A percentile compares a stretch with the other conserved stretches of the same genome.
These are phyloP conservation scores for Drosophila melanica DNA, from an alignment of 1,140 invertebrate species.

Conservation along the genomic window DNA sequence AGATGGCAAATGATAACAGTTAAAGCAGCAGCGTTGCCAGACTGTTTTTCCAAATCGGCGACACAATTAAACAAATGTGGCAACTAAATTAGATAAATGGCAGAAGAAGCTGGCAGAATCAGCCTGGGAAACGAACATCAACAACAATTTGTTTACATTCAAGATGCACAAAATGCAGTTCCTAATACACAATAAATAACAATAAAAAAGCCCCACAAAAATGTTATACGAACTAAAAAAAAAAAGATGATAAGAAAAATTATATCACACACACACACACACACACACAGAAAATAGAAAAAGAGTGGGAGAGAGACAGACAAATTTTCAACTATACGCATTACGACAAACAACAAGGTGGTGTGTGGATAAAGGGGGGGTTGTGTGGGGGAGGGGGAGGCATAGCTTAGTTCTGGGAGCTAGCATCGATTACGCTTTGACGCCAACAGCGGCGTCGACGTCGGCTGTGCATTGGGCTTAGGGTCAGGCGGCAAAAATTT, in stretches of 20 bases:
- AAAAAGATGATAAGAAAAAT: slow-evolving; percentile 18
- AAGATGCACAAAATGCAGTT: slow-evolving; percentile 35
- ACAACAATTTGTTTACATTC: slow-evolving; percentile 48
- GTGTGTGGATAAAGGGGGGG: background rate
- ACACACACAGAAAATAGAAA: background rate
- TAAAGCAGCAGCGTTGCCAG: background rate
- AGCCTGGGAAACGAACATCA: slow-evolving; percentile 11
- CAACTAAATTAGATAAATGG: slow-evolving; percentile 4
- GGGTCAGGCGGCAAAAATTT: slow-evolving; percentile 56
- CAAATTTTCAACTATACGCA: slow-evolving; percentile 32
- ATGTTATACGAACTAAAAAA: slow-evolving; percentile 12
- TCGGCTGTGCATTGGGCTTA: slow-evolving; percentile 47
- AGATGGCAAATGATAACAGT: background rate
- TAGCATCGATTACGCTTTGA: slow-evolving; percentile 58
- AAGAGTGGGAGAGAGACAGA: slow-evolving; percentile 3
- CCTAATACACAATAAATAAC: slow-evolving; percentile 49
- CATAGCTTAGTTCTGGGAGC: slow-evolving; percentile 32
- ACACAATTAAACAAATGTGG: slow-evolving; percentile 6
- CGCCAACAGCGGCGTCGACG: slow-evolving; percentile 32
- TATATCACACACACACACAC: slow-evolving; percentile 29
- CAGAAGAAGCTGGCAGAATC: background rate
- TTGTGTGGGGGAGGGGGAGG: background rate
- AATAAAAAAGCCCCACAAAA: slow-evolving; percentile 35
- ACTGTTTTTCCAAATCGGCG: background rate
- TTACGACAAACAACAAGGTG: slow-evolving; percentile 34